These are phyloP conservation scores for Tetrax tetrax DNA, from an alignment of 2,113 vertebrate genomes.

Conservation along the genomic window DNA sequence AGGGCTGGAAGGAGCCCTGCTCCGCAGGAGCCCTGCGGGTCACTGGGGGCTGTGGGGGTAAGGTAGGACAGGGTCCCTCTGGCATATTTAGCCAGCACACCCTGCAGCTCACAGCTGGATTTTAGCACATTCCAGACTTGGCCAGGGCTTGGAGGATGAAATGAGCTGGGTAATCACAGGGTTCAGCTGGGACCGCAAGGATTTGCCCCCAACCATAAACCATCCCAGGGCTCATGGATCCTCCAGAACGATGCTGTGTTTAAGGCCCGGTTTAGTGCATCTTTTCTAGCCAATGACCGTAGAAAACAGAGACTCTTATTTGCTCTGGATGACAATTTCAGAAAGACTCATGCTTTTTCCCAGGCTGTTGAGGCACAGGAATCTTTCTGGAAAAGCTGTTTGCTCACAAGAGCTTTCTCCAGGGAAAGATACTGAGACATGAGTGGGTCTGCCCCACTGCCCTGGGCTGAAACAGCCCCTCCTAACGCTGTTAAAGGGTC, in stretches of 20 bases:
- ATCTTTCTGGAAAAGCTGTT: neutral
- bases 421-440: neutral
- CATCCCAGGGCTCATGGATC: neutral
- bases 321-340: neutral
- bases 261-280: neutral
- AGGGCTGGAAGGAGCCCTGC: neutral
- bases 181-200: neutral
- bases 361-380: neutral
- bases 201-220: fast-evolving
- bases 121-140: neutral
- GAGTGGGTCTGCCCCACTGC: neutral
- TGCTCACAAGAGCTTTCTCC: neutral
- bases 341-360: neutral
- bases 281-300: neutral
- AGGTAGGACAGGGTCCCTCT: neutral
- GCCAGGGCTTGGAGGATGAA: neutral
- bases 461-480: neutral
- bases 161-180: neutral
- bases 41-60: neutral
- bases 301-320: neutral
- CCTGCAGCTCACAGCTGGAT: neutral
- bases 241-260: neutral
- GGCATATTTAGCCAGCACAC: fast-evolving
- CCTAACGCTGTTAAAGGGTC: neutral
- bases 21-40: neutral